phyloP scores from a whole-genome alignment of 2,888 invertebrate genomes.

The Polyommatus iphigenia region DNA sequence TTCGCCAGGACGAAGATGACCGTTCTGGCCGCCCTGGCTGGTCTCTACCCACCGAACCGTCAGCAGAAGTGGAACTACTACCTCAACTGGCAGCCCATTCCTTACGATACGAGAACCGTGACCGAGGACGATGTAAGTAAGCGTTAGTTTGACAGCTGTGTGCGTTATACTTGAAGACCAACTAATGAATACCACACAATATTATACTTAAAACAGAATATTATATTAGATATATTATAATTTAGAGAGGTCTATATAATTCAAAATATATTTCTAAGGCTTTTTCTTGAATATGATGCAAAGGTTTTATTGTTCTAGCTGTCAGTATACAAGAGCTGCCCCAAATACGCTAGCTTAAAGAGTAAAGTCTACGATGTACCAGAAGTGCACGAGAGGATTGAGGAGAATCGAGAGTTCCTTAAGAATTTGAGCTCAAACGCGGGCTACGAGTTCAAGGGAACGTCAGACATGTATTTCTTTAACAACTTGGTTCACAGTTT shows the following conservation, averaged over 20 bases:
- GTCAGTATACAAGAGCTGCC: constrained; percentile 69
- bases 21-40: constrained; percentile 83
- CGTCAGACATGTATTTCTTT: constrained; percentile 68
- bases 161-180: neutral
- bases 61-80: constrained; percentile 78
- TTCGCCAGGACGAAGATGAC: constrained; percentile 88
- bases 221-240: too few species aligned
- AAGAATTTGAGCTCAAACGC: constrained; percentile 54
- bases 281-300: neutral
- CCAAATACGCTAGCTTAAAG: constrained; percentile 56
- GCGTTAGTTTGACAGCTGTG: neutral
- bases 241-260: neutral
- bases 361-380: constrained; percentile 54
- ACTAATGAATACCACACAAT: neutral
- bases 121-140: constrained; percentile 66
- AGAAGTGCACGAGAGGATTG: constrained; percentile 51
- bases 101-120: constrained; percentile 63
- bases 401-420: constrained; percentile 56
- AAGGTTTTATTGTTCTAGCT: constrained; percentile 53
- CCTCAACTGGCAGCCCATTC: constrained; percentile 85
- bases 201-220: neutral
- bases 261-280: neutral
- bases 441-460: constrained; percentile 59
- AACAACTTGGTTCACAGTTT: constrained; percentile 72
- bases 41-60: constrained; percentile 82